Base-by-base conservation (phyloP, 2,113 vertebrate genomes). In the Archocentrus centrarchus region DNA sequence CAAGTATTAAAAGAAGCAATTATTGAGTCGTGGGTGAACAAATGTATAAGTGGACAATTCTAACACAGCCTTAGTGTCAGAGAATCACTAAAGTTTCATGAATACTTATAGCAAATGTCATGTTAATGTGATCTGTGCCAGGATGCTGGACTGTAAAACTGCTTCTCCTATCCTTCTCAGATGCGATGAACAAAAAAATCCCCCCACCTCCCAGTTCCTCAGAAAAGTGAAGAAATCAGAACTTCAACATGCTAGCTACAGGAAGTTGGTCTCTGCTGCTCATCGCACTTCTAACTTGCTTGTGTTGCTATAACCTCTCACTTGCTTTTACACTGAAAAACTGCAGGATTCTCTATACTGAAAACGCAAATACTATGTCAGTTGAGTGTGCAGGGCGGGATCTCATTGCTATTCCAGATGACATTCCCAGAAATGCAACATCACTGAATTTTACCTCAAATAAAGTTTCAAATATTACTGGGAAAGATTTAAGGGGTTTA, bases 241-340 rank as follows among this genome's bases (percentile, higher is more conserved):
- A 39, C 24, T 68, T 39, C 27, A 44, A 1, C 77, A 41, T 41
- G 0, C 27, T 39, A 50, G 59, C 3, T 44, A 70, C 27, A 50
- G 47, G 61, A 62, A n/a, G 58, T 17, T 1, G 37, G 8, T 9
- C 1, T 30, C 59, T 30, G 27, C 47, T 2, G n/a, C 60, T 14
- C 62, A 2, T 77, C 11, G 44, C 44, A n/a, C 58, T 77, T 59
- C 39, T 64, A n/a, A 87, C 32, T 37, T 50, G 77, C 50, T 59
- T 79, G 75, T 62, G 73, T n/a, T n/a, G 77, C 17, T 62, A 68
- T 47, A 30, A 79, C 30, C 37, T 22, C 11, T 84, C 32, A 3
- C 39, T 32, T 22, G 14, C 75, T 58, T 89, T 84, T 44, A 84
- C 81, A 0, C 84, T 88, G 35, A 88, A 84, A 60, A 80, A 59